Evolutionary conservation across 2,888 invertebrate species (phyloP).

Genomic region (Tetanocera ferruginea): DNA sequence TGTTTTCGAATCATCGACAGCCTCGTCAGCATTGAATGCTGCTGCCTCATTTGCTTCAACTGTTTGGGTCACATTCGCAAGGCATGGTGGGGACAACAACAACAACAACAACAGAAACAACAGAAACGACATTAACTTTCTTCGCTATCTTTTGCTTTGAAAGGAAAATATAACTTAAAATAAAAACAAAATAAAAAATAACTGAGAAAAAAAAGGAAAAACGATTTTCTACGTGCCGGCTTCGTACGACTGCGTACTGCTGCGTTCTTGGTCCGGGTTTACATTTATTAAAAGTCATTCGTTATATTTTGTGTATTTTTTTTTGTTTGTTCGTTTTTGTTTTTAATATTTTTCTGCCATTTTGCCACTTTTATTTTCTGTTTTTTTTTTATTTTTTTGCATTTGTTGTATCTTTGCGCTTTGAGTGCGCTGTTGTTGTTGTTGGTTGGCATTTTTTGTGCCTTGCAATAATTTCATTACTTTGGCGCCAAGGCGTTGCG

Average conservation of each 20-base stretch:
- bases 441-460: neutral
- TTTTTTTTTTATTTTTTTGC: neutral
- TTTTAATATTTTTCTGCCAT: neutral
- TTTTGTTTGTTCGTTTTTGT: neutral
- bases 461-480: neutral
- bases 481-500: slow-evolving; percentile 1
- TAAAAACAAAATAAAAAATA: neutral
- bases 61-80: too few species aligned
- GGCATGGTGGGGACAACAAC: too few species aligned
- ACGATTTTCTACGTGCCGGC: slow-evolving; percentile 4
- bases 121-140: neutral
- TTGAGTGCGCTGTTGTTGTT: neutral
- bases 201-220: neutral
- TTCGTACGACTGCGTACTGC: neutral
- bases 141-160: neutral
- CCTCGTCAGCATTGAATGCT: too few species aligned
- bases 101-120: too few species aligned
- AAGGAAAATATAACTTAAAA: neutral
- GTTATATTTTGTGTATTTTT: neutral
- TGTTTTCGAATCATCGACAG: too few species aligned
- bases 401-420: neutral
- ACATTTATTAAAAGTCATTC: slow-evolving; percentile 18
- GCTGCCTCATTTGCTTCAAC: too few species aligned
- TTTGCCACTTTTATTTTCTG: neutral
- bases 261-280: neutral